Evolutionary conservation across 1,140 invertebrate genomes (phyloP).

Genomic region (Radopholus similis): DNA sequence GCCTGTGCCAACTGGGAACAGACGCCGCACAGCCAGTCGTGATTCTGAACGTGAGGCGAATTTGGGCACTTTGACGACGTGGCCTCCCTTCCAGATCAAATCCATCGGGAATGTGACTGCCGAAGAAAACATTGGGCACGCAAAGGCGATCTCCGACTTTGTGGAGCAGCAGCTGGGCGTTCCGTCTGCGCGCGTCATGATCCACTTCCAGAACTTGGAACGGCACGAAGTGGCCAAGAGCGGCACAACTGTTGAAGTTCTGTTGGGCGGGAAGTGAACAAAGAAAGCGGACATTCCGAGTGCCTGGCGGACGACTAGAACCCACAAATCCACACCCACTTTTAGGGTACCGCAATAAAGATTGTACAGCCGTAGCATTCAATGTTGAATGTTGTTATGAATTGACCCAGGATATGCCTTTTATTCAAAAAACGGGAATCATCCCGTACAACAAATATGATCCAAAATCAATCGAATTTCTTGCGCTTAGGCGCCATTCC

Average conservation of each 20-base stretch:
- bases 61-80: too few species aligned
- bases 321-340: too few species aligned
- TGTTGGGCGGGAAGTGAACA: neutral
- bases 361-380: too few species aligned
- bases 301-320: too few species aligned
- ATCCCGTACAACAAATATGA: too few species aligned
- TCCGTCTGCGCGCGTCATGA: neutral
- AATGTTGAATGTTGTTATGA: too few species aligned
- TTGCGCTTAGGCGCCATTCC: too few species aligned
- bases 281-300: too few species aligned
- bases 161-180: slow-evolving; percentile 1
- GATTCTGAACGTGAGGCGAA: slow-evolving; percentile 2
- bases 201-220: slow-evolving; percentile 10
- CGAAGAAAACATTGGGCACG: slow-evolving; percentile 10
- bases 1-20: neutral
- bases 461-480: too few species aligned
- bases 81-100: slow-evolving; percentile 1
- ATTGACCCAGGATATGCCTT: too few species aligned
- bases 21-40: neutral
- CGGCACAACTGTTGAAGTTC: slow-evolving; percentile 12
- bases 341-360: too few species aligned
- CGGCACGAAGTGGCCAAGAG: slow-evolving; percentile 1
- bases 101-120: slow-evolving; percentile 5
- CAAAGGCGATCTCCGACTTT: slow-evolving; percentile 7
- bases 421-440: too few species aligned